Evolutionary conservation across 2,888 invertebrate genomes (phyloP).

Genomic region (Apotomis capreana): DNA sequence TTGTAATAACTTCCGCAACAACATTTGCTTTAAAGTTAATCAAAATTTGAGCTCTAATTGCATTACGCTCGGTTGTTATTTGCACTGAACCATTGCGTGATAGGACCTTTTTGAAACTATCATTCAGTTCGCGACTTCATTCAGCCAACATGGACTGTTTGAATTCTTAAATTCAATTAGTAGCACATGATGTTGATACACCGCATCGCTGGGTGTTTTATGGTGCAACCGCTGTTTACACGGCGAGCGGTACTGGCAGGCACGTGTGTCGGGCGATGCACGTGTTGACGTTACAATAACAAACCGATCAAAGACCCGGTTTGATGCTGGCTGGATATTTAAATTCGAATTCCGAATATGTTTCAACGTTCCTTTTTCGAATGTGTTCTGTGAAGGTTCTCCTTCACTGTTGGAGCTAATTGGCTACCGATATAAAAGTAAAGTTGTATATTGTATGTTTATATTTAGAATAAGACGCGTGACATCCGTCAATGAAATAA

Average conservation of each 20-base stretch:
- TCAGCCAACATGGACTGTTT: slow-evolving; percentile 53
- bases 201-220: slow-evolving; percentile 52
- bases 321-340: slow-evolving; percentile 49
- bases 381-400: too few relatives aligned
- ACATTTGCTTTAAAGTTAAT: background rate
- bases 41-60: background rate
- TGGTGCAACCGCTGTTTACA: slow-evolving; percentile 61
- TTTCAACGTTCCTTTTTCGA: slow-evolving; percentile 17
- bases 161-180: slow-evolving; percentile 43
- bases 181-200: slow-evolving; percentile 43
- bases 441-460: too few relatives aligned
- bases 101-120: background rate
- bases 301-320: slow-evolving; percentile 71
- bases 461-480: too few relatives aligned
- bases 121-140: slow-evolving; percentile 3
- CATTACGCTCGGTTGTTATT: background rate
- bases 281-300: slow-evolving; percentile 71
- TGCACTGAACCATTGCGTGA: background rate
- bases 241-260: slow-evolving; percentile 44
- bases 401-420: too few relatives aligned
- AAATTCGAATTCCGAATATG: slow-evolving; percentile 32
- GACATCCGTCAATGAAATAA: too few relatives aligned
- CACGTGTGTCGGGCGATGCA: slow-evolving; percentile 60
- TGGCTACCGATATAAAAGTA: too few relatives aligned
- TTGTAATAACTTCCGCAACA: slow-evolving; percentile 1